Evolutionary conservation across 2,797 vertebrate genomes (phyloP).

Genomic region (Yasuhikotakia modesta): DNA sequence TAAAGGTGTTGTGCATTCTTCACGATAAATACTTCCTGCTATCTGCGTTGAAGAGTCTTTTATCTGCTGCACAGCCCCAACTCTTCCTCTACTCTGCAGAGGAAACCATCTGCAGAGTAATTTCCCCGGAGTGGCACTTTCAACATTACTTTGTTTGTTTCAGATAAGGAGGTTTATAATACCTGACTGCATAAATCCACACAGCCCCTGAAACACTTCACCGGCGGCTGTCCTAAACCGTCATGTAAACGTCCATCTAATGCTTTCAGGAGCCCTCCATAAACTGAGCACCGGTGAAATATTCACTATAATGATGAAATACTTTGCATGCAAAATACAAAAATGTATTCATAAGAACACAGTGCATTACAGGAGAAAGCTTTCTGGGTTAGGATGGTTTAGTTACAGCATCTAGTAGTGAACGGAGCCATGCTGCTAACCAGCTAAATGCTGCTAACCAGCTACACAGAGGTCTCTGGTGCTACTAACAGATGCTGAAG

Average conservation of each 20-base stretch:
- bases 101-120: neutral
- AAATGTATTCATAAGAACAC: neutral
- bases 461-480: no score
- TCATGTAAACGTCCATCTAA: neutral
- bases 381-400: neutral
- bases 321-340: neutral
- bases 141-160: conserved; percentile 5
- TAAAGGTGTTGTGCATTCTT: neutral
- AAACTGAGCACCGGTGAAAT: neutral
- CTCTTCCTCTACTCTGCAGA: no score
- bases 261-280: neutral
- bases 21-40: neutral
- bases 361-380: neutral
- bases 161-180: neutral
- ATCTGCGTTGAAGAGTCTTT: neutral
- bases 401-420: no score
- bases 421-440: no score
- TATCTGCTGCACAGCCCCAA: neutral
- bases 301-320: neutral
- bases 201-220: neutral
- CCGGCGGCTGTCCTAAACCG: neutral
- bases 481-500: no score
- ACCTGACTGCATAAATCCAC: neutral
- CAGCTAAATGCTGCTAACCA: no score
- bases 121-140: neutral